Evolutionary conservation across 2,888 invertebrate genomes (phyloP), one percentile per base, ranked within the genome.

Genomic region (Napeogenes inachia): DNA sequence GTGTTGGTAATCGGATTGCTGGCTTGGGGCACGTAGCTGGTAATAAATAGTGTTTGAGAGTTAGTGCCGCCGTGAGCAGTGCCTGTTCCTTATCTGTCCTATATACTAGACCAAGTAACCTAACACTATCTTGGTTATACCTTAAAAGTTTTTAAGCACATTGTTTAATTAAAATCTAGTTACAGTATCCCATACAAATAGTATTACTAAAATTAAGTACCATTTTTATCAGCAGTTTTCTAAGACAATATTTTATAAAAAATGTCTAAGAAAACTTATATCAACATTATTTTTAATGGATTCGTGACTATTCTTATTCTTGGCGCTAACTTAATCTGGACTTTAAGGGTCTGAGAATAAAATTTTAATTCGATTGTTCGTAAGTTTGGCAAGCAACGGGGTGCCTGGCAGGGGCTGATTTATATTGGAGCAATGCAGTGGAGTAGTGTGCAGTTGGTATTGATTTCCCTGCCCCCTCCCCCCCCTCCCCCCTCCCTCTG

Each of bases 361-460:
- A 72, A 75, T 68, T 76, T 63, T 70, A 68, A 70, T 75, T 82
- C 63, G 67, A 42, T 47, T 73, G 75, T 65, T 64, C 60, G 62
- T 60, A 62, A 71, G 79, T 84, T 85, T 85, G 84, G 85, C 86
- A 87, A 84, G 81, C 84, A 67, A 72, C 79, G 78, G 82, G 80
- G 81, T 79, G 80, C 77, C 77, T 75, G 79, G 81, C 79, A 82
- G 81, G 81, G 82, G 79, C 77, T 89, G 91, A 91, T 91, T 91
- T 91, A 91, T 90, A 84, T 79, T 88, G 82, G 88, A 91, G 90
- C 91, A 90, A 85, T 91, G 91, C 90, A 89, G 87, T 78, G 73
- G 80, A 85, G 83, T 87, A 87, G 84, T 85, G 84, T 91, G 90
- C 89, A 91, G 88, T 91, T 89, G 87, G 89, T 91, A 91, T 91